Evolutionary conservation across 2,113 vertebrate genomes (phyloP).

Genomic region (Glareola pratincola): DNA sequence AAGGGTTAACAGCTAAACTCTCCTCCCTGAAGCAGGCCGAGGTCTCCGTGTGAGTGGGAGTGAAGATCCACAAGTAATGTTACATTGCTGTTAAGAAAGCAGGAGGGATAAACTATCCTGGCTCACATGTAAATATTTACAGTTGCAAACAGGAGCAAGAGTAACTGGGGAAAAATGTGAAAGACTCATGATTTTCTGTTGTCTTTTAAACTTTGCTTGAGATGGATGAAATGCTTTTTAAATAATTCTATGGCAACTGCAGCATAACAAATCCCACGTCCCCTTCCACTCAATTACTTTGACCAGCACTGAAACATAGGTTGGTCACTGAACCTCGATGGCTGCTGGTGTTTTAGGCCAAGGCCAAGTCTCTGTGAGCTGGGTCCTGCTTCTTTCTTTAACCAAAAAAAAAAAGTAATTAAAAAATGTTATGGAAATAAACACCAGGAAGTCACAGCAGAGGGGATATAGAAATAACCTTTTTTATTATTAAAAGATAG

Average conservation of each 20-base stretch:
- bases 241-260: neutral
- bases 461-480: neutral
- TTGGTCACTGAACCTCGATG: neutral
- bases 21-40: neutral
- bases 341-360: neutral
- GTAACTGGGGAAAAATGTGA: constrained; percentile 12
- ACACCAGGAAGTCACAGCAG: neutral
- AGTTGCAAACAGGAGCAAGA: neutral
- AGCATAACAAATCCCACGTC: neutral
- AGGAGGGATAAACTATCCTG: constrained; percentile 34
- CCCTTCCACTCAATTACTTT: neutral
- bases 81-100: neutral
- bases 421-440: neutral
- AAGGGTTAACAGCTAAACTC: neutral
- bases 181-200: neutral
- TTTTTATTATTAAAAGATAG: neutral
- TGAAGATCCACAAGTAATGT: neutral
- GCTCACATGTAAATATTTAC: constrained; percentile 36
- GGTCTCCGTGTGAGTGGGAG: neutral
- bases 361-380: neutral
- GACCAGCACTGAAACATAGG: neutral
- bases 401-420: neutral
- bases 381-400: neutral
- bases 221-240: neutral
- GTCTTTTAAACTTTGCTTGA: neutral